phyloP scores from a whole-genome alignment of 2,888 invertebrate species.

The Alcis repandata region DNA sequence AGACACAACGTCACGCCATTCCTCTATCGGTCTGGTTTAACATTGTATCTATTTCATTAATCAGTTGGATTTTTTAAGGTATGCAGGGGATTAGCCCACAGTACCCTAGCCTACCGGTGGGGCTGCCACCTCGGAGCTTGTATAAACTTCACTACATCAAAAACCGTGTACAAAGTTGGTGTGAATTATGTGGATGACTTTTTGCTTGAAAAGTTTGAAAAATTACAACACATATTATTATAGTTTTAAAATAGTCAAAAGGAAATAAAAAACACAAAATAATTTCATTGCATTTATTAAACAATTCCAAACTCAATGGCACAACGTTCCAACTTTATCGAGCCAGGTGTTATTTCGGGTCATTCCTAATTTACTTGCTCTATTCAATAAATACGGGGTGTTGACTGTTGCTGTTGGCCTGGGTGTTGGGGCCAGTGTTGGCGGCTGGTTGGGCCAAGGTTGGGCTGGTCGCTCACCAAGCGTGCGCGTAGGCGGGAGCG shows the following conservation, averaged over 20 bases:
- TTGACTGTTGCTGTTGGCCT: slow-evolving; percentile 77
- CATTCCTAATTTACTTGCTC: slow-evolving; percentile 61
- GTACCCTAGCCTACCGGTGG: too few species aligned
- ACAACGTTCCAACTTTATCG: slow-evolving; percentile 62
- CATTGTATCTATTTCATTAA: too few species aligned
- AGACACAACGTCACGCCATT: too few species aligned
- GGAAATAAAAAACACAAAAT: slow-evolving; percentile 6
- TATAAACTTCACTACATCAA: too few species aligned
- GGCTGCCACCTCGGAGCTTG: too few species aligned
- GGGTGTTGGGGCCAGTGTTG: slow-evolving; percentile 52
- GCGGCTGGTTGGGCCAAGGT: slow-evolving; percentile 46
- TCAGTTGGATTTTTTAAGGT: too few species aligned
- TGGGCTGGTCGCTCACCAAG: slow-evolving; percentile 64
- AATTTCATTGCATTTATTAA: slow-evolving; percentile 62
- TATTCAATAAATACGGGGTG: slow-evolving; percentile 65
- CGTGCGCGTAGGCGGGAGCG: slow-evolving; percentile 72
- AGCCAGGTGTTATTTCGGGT: slow-evolving; percentile 58
- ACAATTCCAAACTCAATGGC: slow-evolving; percentile 59
- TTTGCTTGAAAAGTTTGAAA: too few species aligned
- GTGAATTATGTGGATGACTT: too few species aligned
- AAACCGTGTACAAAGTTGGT: too few species aligned
- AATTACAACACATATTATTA: too few species aligned
- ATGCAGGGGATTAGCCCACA: too few species aligned
- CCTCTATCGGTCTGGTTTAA: too few species aligned
- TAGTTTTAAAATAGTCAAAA: neutral